Evolutionary conservation across 2,888 invertebrate species (phyloP).

Genomic region (Amphipyra berbera): DNA sequence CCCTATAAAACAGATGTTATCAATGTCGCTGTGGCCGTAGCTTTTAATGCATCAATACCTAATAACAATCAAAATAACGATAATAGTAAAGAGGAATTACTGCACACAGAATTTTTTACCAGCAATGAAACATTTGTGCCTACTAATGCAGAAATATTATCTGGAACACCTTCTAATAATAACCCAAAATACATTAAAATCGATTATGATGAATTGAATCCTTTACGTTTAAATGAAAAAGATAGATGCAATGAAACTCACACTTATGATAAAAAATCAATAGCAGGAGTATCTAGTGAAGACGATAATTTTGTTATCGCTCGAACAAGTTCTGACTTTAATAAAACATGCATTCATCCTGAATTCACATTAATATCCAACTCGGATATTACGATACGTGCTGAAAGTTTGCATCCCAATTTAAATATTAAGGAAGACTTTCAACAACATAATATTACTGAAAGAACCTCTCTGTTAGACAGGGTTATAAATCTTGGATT

Average conservation of each 20-base stretch:
- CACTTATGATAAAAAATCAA: conserved; percentile 36
- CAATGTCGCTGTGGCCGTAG: conserved; percentile 72
- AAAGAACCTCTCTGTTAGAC: conserved; percentile 58
- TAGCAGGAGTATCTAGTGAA: conserved; percentile 46
- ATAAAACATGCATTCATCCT: conserved; percentile 57
- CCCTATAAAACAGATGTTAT: conserved; percentile 69
- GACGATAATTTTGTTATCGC: conserved; percentile 62
- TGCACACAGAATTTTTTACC: conserved; percentile 30
- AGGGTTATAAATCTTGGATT: conserved; percentile 67
- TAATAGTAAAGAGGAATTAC: conserved; percentile 59
- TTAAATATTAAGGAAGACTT: conserved; percentile 2
- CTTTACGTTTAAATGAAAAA: conserved; percentile 39
- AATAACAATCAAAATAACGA: conserved; percentile 10
- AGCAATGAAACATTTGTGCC: conserved; percentile 33
- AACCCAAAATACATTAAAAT: conserved; percentile 12
- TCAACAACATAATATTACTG: conserved; percentile 20
- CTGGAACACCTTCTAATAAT: conserved; percentile 45
- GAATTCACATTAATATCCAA: conserved; percentile 56
- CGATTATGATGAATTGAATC: conserved; percentile 6
- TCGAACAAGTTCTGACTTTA: conserved; percentile 66
- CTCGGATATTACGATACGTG: conserved; percentile 45
- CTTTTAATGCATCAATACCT: conserved; percentile 52
- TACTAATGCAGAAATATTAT: conserved; percentile 44
- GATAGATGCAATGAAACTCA: conserved; percentile 61
- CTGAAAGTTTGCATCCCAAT: conserved; percentile 10